Percentiles rank a stretch among this genome's conserved stretches.
Evolutionary conservation across 2,888 invertebrate genomes (phyloP).

Genomic region (Lathronympha strigana): DNA sequence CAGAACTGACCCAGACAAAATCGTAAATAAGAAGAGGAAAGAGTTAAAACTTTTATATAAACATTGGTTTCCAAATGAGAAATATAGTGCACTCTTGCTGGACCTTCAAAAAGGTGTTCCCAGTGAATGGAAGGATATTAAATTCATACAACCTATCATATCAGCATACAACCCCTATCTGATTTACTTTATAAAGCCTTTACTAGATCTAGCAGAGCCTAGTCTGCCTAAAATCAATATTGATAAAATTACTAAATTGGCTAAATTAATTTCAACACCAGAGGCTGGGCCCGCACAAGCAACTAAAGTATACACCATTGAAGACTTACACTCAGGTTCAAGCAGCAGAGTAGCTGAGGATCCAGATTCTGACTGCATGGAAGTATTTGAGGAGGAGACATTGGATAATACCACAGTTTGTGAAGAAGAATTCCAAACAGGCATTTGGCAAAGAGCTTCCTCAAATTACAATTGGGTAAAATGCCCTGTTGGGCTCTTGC

Average conservation of each 20-base stretch:
- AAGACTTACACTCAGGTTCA: constrained; percentile 64
- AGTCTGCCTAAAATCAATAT: constrained; percentile 56
- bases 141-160: constrained; percentile 69
- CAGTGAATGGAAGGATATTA: constrained; percentile 61
- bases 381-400: constrained; percentile 35
- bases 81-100: constrained; percentile 59
- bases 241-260: constrained; percentile 62
- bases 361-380: constrained; percentile 45
- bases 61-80: constrained; percentile 74
- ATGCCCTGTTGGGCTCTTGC: constrained; percentile 80
- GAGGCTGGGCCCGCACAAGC: constrained; percentile 53
- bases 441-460: constrained; percentile 68
- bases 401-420: constrained; percentile 28
- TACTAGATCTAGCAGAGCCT: constrained; percentile 66
- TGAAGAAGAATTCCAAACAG: constrained; percentile 45
- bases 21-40: constrained; percentile 57
- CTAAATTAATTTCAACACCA: constrained; percentile 67
- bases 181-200: constrained; percentile 64
- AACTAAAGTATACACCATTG: constrained; percentile 71
- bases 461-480: constrained; percentile 67
- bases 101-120: constrained; percentile 69
- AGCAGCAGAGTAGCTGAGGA: constrained; percentile 32
- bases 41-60: constrained; percentile 64
- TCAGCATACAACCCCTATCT: constrained; percentile 70
- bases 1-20: constrained; percentile 54